Conservation (phyloP, 2,888 invertebrate species). For the Patella ulyssiponensis region DNA sequence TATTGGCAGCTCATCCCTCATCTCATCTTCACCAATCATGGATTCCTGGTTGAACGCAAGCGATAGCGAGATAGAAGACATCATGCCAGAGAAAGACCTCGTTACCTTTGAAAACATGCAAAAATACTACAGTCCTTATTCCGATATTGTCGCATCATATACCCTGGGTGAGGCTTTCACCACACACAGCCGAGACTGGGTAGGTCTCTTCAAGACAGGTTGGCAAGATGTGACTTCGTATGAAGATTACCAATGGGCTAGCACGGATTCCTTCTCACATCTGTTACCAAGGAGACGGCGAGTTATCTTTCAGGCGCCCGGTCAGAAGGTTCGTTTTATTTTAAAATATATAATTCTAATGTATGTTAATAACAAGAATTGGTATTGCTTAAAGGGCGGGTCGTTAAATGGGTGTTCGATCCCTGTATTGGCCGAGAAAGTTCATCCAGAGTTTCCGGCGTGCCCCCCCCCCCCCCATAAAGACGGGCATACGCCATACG, state of each 20-base stretch:
- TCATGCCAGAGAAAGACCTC: neutral
- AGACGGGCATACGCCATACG: too few species aligned
- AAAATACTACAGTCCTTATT: neutral
- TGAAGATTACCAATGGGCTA: slow-evolving; percentile 1
- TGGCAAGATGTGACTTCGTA: neutral
- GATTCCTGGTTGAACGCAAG: neutral
- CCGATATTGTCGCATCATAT: neutral
- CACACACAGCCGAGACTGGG: neutral
- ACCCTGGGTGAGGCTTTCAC: neutral
- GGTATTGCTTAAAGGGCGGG: too few species aligned
- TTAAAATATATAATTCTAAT: too few species aligned
- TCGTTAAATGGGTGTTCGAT: too few species aligned
- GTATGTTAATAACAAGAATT: too few species aligned
- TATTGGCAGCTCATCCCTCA: too few species aligned
- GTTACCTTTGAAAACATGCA: slow-evolving; percentile 3
- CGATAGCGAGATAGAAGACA: neutral
- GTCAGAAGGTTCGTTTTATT: neutral
- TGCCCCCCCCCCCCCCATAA: too few species aligned
- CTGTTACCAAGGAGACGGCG: neutral
- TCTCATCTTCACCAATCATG: neutral
- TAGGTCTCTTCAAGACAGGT: neutral
- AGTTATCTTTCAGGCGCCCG: neutral
- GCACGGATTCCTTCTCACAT: neutral
- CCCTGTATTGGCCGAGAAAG: too few species aligned
- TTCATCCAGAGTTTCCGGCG: too few species aligned